These are phyloP conservation scores for Scaptomyza cyrtandrae DNA, from an alignment of 2,888 invertebrate species.

Conservation along the genomic window DNA sequence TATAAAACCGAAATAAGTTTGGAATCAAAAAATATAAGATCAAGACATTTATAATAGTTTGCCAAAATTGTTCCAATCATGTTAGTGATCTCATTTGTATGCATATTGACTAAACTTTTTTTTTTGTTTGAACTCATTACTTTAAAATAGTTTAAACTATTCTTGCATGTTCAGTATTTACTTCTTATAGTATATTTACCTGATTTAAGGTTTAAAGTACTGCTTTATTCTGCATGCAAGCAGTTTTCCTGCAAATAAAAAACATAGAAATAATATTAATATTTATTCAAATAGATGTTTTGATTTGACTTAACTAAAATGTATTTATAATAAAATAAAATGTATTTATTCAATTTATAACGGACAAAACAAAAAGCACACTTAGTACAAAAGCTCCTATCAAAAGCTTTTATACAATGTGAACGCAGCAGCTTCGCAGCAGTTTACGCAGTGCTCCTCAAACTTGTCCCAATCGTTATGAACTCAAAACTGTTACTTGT, in stretches of 20 bases:
- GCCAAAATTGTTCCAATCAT: not conserved
- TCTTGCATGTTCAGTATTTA: no score
- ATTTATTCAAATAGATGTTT: not conserved
- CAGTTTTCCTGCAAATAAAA: not conserved
- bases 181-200: conserved; percentile 5
- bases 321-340: not conserved
- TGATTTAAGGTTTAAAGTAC: not conserved
- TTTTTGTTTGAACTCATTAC: no score
- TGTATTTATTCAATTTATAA: conserved; percentile 23
- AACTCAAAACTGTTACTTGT: conserved; percentile 15
- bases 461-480: conserved; percentile 17
- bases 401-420: conserved; percentile 39
- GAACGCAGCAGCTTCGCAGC: not conserved
- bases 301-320: not conserved
- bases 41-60: no score
- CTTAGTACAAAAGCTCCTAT: conserved; percentile 27
- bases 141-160: no score
- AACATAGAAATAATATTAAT: conserved; percentile 7
- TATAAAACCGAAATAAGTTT: no score
- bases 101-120: not conserved
- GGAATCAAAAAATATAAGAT: no score
- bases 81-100: not conserved
- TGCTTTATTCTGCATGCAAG: not conserved
- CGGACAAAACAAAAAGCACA: conserved; percentile 19
- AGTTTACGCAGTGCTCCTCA: not conserved